These are phyloP conservation scores for Acipenser oxyrinchus DNA, from an alignment of 2,797 vertebrate genomes.

Conservation along the genomic window DNA sequence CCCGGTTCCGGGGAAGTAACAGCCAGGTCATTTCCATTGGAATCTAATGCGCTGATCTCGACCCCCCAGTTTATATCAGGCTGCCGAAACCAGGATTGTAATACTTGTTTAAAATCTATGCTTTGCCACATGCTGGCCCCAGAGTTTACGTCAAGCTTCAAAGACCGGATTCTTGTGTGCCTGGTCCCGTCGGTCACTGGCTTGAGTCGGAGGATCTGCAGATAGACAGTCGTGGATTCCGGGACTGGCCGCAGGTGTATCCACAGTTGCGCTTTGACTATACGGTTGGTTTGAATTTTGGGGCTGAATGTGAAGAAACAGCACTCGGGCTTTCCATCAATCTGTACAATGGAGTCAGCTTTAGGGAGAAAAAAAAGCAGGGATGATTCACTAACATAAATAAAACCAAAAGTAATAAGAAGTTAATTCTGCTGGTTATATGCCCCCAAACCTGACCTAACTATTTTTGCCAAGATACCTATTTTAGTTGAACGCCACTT, in stretches of 20 bases:
- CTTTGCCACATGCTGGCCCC: conserved; percentile 91
- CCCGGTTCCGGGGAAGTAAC: conserved; percentile 78
- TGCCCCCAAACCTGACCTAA: too few relatives aligned
- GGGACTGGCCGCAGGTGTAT: conserved; percentile 79
- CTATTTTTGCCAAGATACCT: too few relatives aligned
- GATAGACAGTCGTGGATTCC: conserved; percentile 83
- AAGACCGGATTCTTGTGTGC: conserved; percentile 85
- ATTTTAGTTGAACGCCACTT: too few relatives aligned
- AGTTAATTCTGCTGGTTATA: too few relatives aligned
- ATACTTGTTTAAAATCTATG: conserved; percentile 92
- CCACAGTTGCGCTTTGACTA: conserved; percentile 90
- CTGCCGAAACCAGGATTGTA: conserved; percentile 93
- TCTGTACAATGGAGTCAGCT: conserved; percentile 77
- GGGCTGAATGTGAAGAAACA: conserved; percentile 90
- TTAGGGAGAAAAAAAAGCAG: conserved; percentile 29
- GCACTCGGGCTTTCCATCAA: conserved; percentile 81
- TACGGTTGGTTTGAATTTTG: conserved; percentile 82
- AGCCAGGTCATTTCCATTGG: conserved; percentile 79
- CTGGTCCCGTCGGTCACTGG: conserved; percentile 77
- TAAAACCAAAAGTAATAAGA: too few relatives aligned
- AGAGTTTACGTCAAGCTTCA: conserved; percentile 89
- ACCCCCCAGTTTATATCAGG: conserved; percentile 98
- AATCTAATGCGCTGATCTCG: conserved; percentile 91
- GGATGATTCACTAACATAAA: not conserved
- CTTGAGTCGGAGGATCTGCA: conserved; percentile 91